Base-by-base conservation (phyloP, 2,113 vertebrate genomes). In the Brachyistius frenatus region DNA sequence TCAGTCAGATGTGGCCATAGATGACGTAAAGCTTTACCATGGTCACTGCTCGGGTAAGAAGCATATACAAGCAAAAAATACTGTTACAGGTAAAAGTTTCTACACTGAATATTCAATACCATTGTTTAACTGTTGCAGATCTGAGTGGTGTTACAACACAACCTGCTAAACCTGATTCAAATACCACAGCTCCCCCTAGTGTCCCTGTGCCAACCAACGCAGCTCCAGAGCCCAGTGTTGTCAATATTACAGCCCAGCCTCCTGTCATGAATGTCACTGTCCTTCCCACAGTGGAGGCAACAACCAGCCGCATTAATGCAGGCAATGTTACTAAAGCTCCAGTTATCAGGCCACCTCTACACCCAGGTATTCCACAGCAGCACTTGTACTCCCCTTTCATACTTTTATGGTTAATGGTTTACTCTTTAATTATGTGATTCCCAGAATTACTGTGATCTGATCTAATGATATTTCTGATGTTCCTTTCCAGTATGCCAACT, bases 1-100 rank as follows among this genome's bases (percentile, higher is more conserved):
- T 30, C 50, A 62, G 14, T 95, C 95, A 31, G 88, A 96, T 64
- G 36, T 95, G 46, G 95, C 95, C 0, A 50, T 96, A 76, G 95
- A 96, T 71, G 95, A 96, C 50, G 33, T 96, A 10, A 91, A 76
- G 46, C 5, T 96, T 56, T 74, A 65, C n/a, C 33, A 3, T 3
- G 95, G 95, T 62, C 70, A 16, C 7, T 96, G 95, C 55, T 5
- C 44, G 78, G 92, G 95, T 95, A 90, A 60, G 54, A 36, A 36
- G 53, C 2, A 64, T n/a, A 0, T 2, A 46, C 9, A 16, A 0
- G 36, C 14, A 54, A 1, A 39, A 39, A 61, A 30, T 11, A 23
- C 32, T 15, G 4, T 35, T 36, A 58, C 36, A 39, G 23, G 50
- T 32, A 36, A 0, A 0, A 49, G 31, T 35, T 65, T 53, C n/a